Conservation (phyloP, 1,140 invertebrate genomes). For the Drosophila repleta region DNA sequence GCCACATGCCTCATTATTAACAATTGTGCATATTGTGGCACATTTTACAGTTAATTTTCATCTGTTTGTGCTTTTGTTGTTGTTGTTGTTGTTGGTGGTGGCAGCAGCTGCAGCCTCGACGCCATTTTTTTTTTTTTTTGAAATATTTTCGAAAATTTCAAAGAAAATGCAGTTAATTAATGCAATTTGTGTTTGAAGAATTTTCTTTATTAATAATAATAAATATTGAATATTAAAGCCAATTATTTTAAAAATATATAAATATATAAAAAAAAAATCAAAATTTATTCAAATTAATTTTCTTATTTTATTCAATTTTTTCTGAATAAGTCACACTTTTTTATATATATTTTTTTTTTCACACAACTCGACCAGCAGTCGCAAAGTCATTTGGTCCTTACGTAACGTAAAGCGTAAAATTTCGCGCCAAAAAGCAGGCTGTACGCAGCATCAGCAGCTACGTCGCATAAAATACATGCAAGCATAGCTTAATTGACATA, state of each 20-base stretch:
- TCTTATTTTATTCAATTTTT: too few relatives aligned
- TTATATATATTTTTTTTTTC: too few relatives aligned
- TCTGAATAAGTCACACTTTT: too few relatives aligned
- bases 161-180: too few relatives aligned
- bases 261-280: too few relatives aligned
- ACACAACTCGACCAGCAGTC: too few relatives aligned
- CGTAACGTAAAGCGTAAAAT: conserved; percentile 34
- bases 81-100: background rate
- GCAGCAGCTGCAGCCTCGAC: conserved; percentile 33
- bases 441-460: conserved; percentile 9
- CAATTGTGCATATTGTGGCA: conserved; percentile 78
- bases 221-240: too few relatives aligned
- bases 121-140: conserved; percentile 50
- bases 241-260: too few relatives aligned
- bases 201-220: too few relatives aligned
- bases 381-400: background rate
- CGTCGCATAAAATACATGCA: conserved; percentile 2
- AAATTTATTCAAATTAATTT: too few relatives aligned
- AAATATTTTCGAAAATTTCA: conserved; percentile 4
- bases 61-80: conserved; percentile 18
- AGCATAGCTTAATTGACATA: too few relatives aligned
- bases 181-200: too few relatives aligned
- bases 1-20: conserved; percentile 79
- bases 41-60: conserved; percentile 75
- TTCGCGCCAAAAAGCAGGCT: conserved; percentile 62